A percentile compares a stretch with the other conserved stretches of the same genome.
Evolutionary conservation across 2,113 vertebrate genomes (phyloP).

Genomic region (Anarhynchus alexandrinus): DNA sequence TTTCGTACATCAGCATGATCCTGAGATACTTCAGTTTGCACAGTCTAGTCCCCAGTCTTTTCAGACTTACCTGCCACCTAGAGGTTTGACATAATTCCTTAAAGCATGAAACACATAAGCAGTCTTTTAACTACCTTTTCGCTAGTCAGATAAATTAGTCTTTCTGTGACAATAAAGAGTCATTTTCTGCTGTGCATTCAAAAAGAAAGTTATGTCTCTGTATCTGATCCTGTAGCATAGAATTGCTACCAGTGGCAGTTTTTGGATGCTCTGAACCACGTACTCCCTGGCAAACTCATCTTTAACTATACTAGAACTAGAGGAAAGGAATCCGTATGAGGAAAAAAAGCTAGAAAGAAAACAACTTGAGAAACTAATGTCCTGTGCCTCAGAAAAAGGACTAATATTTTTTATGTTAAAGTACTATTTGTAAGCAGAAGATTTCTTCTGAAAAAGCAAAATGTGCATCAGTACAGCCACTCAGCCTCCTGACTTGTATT

Average conservation of each 20-base stretch:
- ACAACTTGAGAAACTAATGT: not conserved
- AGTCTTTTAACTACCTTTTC: not conserved
- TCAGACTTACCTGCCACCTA: not conserved
- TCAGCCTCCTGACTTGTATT: not conserved
- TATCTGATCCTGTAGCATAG: not conserved
- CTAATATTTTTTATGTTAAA: not conserved
- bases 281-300: not conserved
- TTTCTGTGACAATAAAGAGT: not conserved
- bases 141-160: not conserved
- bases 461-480: not conserved
- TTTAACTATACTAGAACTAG: not conserved
- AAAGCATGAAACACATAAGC: not conserved
- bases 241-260: not conserved
- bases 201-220: rapidly evolving
- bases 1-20: rapidly evolving
- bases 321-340: not conserved
- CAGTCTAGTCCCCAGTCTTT: not conserved
- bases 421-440: not conserved
- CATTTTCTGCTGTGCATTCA: not conserved
- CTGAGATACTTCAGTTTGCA: not conserved
- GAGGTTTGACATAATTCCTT: not conserved
- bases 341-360: not conserved
- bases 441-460: not conserved
- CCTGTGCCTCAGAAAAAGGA: not conserved
- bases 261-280: not conserved